Evolutionary conservation across 1,140 invertebrate species (phyloP), one percentile per base, ranked within the genome.

Genomic region (Eulimnadia texana): DNA sequence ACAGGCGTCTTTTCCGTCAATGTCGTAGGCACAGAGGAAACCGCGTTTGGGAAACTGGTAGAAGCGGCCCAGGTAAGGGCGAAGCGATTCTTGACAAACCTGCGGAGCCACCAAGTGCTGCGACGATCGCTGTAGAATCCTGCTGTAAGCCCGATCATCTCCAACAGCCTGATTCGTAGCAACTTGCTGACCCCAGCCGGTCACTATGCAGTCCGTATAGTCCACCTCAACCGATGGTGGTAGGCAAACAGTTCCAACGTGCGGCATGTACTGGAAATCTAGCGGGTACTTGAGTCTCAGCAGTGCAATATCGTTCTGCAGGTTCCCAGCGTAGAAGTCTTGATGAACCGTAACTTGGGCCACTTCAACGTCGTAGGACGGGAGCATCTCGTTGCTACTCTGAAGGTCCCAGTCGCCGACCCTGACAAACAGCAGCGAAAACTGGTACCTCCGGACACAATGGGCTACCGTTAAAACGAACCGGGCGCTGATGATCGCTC

Each of bases 271-370:
- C 13, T 27, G 24, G 10, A 54, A 54, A 33, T 52, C 50, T 3
- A 61, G 29, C 11, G 60, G 49, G 3, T 47, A 42, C 19, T 52
- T 42, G 10, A 61, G 60, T 47, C 50, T 13, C 19, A 61, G 60
- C 19, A 61, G 60, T 1, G 60, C 60, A 22, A 61, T 56, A 51
- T 61, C 60, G 60, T 61, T 52, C 50, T 52, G 20, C 16, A 61
- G 49, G 65, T 66, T 24, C 64, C 68, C 24, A 63, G 66, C 27
- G 63, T 64, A 47, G 58, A 62, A 13, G 28, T 61, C 20, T 23
- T 54, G 23, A 27, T 54, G 52, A 2, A 54, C 22, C 16, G 28
- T 23, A 9, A 22, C 20, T 25, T 23, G 24, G 11, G 24, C 23
- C 3, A 54, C 52, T 23, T 54, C 52, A 23, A 54, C 52, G 22